Evolutionary conservation across 2,113 vertebrate genomes (phyloP).

Genomic region (Rhadina sibilatrix): DNA sequence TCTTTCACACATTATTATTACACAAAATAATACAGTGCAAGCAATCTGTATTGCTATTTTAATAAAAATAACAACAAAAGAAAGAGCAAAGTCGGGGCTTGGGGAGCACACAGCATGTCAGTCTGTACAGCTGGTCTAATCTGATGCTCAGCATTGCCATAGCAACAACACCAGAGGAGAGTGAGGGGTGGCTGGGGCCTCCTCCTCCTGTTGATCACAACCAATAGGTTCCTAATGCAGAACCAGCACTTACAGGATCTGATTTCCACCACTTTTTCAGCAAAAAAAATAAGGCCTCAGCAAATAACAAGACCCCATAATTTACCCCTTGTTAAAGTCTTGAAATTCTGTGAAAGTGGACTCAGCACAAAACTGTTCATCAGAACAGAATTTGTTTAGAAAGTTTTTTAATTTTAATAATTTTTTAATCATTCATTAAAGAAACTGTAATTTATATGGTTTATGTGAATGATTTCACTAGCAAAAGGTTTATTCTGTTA

Average conservation of each 20-base stretch:
- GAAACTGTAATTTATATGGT: not conserved
- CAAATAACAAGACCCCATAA: not conserved
- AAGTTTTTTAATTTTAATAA: not conserved
- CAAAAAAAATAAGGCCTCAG: not conserved
- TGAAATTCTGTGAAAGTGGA: not conserved
- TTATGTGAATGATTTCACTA: not conserved
- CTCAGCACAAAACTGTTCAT: not conserved
- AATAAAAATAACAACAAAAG: constrained; percentile 15
- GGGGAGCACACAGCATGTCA: not conserved
- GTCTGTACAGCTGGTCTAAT: constrained; percentile 7
- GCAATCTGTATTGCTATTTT: not conserved
- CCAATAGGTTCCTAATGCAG: not conserved
- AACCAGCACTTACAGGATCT: not conserved
- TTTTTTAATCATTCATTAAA: not conserved
- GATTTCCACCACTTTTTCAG: not conserved
- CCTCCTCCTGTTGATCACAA: not conserved
- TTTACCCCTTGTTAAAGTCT: not conserved
- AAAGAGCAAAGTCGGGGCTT: not conserved
- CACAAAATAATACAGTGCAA: not conserved
- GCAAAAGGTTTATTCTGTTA: not conserved
- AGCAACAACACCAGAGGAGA: constrained; percentile 14
- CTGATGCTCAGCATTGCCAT: constrained; percentile 56
- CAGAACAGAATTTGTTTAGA: not conserved
- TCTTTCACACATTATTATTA: not conserved
- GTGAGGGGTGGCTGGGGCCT: not conserved